phyloP scores from a whole-genome alignment of 2,888 invertebrate genomes.

The Philaethria dido region DNA sequence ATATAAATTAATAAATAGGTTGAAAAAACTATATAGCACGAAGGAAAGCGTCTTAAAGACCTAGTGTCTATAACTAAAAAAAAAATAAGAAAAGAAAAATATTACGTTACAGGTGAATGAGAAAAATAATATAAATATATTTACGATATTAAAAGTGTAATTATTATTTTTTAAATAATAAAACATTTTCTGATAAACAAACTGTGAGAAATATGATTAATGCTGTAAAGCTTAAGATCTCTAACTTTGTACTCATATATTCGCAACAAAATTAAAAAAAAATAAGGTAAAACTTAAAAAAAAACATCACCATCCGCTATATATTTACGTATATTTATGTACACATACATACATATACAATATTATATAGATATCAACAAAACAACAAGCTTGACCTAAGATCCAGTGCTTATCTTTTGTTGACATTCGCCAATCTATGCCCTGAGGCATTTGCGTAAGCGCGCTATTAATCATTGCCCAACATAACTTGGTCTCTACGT shows the following conservation, averaged over 20 bases:
- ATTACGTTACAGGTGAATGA: no score
- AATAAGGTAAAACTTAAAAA: no score
- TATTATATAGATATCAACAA: conserved; percentile 28
- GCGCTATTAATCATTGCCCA: conserved; percentile 60
- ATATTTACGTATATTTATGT: no score
- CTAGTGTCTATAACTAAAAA: no score
- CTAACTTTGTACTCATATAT: no score
- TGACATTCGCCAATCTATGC: conserved; percentile 72
- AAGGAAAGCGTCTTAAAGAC: no score
- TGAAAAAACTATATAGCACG: no score
- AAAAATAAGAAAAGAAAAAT: no score
- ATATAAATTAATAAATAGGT: no score
- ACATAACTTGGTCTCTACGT: conserved; percentile 45
- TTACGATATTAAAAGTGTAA: background rate
- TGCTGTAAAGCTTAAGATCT: background rate
- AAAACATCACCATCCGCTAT: no score
- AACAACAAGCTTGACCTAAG: conserved; percentile 66
- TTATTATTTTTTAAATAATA: background rate
- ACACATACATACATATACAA: conserved; percentile 28
- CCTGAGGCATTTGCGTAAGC: conserved; percentile 79
- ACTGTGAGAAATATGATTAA: background rate
- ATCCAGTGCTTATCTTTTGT: conserved; percentile 64
- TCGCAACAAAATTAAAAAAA: no score
- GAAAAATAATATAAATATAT: background rate
- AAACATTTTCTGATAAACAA: background rate